phyloP scores from a whole-genome alignment of 2,888 invertebrate species.

The Tetranychus truncatus region DNA sequence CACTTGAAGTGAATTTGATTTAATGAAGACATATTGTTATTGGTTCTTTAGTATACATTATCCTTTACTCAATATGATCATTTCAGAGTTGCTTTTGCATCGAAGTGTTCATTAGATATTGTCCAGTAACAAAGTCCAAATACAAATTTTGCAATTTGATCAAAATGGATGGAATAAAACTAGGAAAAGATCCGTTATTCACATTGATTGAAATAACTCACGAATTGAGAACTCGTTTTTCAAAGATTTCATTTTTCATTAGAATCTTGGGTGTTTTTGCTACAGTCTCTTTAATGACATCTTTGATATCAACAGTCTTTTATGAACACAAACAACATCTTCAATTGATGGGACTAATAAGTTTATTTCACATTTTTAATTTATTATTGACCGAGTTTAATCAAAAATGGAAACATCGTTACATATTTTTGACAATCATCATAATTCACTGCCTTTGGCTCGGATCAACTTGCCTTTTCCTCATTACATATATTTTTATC shows the following conservation, averaged over 20 bases:
- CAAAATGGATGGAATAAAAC: not conserved
- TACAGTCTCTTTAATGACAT: not conserved
- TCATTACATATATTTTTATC: not conserved
- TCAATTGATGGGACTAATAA: not conserved
- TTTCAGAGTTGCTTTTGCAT: too few species aligned
- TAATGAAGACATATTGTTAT: too few species aligned
- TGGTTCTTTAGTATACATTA: too few species aligned
- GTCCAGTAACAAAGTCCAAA: too few species aligned
- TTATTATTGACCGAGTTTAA: not conserved
- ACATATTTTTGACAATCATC: not conserved
- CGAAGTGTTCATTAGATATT: too few species aligned
- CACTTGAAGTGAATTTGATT: too few species aligned
- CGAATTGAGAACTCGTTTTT: not conserved
- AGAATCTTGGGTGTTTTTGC: not conserved
- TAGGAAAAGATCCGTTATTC: not conserved
- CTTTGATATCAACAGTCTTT: not conserved
- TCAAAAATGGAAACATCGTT: not conserved
- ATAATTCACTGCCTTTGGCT: not conserved
- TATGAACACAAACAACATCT: not conserved
- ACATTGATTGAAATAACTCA: not conserved
- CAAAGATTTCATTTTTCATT: not conserved
- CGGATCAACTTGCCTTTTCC: conserved; percentile 7
- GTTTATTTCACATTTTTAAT: not conserved
- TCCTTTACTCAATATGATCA: too few species aligned
- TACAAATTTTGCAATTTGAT: too few species aligned